Percentiles rank a stretch among this genome's conserved stretches.
Conservation (phyloP, 2,113 vertebrate genomes). For the Camelus dromedarius region DNA sequence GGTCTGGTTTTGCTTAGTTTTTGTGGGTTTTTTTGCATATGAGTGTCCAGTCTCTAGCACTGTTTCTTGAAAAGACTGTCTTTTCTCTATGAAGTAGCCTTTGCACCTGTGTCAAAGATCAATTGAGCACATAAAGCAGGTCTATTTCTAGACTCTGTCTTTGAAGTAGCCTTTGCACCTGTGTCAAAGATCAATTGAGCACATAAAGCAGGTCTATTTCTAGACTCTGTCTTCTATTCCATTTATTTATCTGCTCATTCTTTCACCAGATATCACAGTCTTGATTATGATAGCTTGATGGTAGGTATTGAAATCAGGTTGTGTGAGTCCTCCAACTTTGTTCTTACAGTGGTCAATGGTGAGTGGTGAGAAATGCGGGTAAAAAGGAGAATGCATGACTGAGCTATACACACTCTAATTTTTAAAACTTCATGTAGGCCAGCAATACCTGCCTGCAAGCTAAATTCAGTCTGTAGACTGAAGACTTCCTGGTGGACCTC, state of each 20-base stretch:
- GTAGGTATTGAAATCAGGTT: neutral
- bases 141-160: neutral
- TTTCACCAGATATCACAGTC: neutral
- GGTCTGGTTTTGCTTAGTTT: neutral
- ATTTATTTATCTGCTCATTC: neutral
- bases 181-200: neutral
- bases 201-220: neutral
- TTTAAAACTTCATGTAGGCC: neutral
- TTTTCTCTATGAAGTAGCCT: neutral
- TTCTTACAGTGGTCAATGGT: neutral
- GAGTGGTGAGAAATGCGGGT: neutral
- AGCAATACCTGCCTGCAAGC: neutral
- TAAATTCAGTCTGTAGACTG: neutral
- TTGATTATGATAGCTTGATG: neutral
- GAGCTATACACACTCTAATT: neutral
- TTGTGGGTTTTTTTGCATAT: neutral
- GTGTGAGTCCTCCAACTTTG: neutral
- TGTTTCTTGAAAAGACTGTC: conserved; percentile 37
- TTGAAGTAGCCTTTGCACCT: neutral
- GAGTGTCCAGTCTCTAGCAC: neutral
- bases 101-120: neutral
- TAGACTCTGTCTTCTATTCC: neutral
- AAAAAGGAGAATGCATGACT: neutral
- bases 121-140: neutral
- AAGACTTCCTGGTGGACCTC: neutral